These are phyloP conservation scores for Encarsia formosa DNA, from an alignment of 2,888 invertebrate genomes.

Conservation along the genomic window DNA sequence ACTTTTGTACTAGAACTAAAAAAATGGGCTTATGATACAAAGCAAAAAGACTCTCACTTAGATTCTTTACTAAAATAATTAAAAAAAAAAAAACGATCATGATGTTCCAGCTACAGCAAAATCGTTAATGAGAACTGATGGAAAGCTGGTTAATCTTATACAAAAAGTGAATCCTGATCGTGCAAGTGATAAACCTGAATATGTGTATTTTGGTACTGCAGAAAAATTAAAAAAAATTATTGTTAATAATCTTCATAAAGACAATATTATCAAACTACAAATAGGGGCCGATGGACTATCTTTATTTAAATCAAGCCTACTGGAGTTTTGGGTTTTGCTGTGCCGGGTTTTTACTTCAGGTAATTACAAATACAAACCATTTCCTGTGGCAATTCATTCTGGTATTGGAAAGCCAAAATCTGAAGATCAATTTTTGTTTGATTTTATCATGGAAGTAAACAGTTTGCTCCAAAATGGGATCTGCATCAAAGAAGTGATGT, in stretches of 20 bases:
- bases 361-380: conserved; percentile 17
- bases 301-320: not conserved
- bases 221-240: not conserved
- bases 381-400: conserved; percentile 22
- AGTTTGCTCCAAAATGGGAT: conserved; percentile 9
- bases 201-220: not conserved
- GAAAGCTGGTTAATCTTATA: not conserved
- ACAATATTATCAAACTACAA: not conserved
- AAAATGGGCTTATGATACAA: not conserved
- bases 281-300: not conserved
- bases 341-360: not conserved
- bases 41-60: not conserved
- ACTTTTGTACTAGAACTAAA: not conserved
- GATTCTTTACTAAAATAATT: not conserved
- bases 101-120: not conserved
- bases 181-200: not conserved
- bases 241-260: not conserved
- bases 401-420: conserved; percentile 24
- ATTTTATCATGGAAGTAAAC: conserved; percentile 15
- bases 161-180: not conserved
- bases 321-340: conserved; percentile 3
- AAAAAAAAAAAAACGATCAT: not conserved
- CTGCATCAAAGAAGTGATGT: not conserved
- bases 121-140: not conserved
- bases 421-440: conserved; percentile 12